Evolutionary conservation across 2,797 vertebrate species (phyloP).

Genomic region (Craterocephalus amniculus): DNA sequence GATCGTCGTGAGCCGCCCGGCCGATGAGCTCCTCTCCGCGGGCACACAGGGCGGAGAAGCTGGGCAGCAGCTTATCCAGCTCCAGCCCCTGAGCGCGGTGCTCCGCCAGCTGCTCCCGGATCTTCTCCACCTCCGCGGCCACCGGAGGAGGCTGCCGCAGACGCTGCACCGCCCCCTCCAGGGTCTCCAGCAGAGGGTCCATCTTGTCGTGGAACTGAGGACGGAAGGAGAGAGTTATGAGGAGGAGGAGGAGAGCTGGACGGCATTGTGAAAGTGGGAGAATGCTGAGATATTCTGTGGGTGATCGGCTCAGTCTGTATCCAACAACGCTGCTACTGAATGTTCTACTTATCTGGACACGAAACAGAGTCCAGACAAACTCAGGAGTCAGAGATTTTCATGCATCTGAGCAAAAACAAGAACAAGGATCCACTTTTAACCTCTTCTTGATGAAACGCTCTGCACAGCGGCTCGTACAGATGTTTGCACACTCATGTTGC

Average conservation of each 20-base stretch:
- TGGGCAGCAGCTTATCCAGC: conserved; percentile 96
- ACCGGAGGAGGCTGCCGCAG: conserved; percentile 91
- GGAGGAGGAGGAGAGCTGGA: conserved; percentile 53
- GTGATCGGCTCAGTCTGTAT: conserved; percentile 33
- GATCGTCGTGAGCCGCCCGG: conserved; percentile 91
- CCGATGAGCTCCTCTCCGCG: conserved; percentile 94
- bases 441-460: too few species aligned
- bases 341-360: too few species aligned
- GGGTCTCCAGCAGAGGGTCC: conserved; percentile 95
- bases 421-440: neutral
- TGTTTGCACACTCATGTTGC: too few species aligned
- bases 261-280: too few species aligned
- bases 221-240: conserved; percentile 74
- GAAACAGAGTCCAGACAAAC: neutral
- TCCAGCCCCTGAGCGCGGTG: conserved; percentile 91
- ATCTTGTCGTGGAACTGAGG: conserved; percentile 98
- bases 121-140: conserved; percentile 98
- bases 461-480: too few species aligned
- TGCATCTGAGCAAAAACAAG: too few species aligned
- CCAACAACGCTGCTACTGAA: neutral
- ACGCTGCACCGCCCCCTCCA: conserved; percentile 91
- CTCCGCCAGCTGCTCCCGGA: conserved; percentile 95
- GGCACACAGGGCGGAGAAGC: conserved; percentile 92
- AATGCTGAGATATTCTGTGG: too few species aligned
- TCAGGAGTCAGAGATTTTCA: too few species aligned